These are phyloP conservation scores for Hanleya hanleyi DNA, from an alignment of 2,888 invertebrate genomes.

Conservation along the genomic window DNA sequence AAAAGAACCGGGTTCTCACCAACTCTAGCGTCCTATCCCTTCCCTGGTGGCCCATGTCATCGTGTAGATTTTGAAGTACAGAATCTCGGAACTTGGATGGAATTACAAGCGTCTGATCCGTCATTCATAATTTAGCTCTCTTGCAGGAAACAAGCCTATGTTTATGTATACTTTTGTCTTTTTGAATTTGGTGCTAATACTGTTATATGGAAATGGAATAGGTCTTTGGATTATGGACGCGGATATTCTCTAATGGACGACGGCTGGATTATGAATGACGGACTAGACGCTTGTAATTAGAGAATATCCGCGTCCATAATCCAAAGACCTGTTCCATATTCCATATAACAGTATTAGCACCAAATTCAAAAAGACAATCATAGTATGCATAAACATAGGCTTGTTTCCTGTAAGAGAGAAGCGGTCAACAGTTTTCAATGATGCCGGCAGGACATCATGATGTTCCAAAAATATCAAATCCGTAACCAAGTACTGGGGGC, in stretches of 20 bases:
- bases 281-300: too few species aligned
- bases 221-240: too few species aligned
- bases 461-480: background rate
- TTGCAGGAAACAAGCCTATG: background rate
- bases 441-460: constrained; percentile 31
- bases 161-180: background rate
- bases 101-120: background rate
- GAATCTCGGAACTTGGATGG: background rate
- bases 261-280: too few species aligned
- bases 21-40: constrained; percentile 12
- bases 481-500: background rate
- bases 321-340: constrained; percentile 34
- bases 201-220: too few species aligned
- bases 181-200: too few species aligned
- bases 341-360: too few species aligned
- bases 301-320: constrained; percentile 33
- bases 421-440: constrained; percentile 33
- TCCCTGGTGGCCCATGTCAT: constrained; percentile 21
- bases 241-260: too few species aligned
- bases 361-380: too few species aligned
- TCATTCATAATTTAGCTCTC: background rate
- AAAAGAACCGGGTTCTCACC: constrained; percentile 15
- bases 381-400: too few species aligned
- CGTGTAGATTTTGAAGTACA: constrained; percentile 3
- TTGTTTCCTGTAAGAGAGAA: too few species aligned